These are phyloP conservation scores for Hirtodrosophila duncani DNA, from an alignment of 2,888 invertebrate species.

Conservation along the genomic window DNA sequence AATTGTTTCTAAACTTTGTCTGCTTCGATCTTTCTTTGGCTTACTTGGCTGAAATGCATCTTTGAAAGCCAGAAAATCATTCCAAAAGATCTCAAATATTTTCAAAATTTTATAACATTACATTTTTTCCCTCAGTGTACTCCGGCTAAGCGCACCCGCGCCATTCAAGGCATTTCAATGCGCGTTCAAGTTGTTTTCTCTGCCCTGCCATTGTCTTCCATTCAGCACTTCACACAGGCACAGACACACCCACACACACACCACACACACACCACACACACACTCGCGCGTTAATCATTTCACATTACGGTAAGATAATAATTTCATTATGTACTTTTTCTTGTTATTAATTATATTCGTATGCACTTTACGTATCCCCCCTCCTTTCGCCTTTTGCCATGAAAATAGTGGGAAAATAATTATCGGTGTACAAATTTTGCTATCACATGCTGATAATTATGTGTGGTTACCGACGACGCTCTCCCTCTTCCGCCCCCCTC, in stretches of 20 bases:
- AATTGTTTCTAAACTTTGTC: too few species aligned
- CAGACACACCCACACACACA: slow-evolving; percentile 9
- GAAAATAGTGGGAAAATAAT: slow-evolving; percentile 67
- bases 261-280: slow-evolving; percentile 10
- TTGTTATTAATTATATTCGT: slow-evolving; percentile 68
- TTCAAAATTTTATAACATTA: too few species aligned
- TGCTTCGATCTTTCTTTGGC: too few species aligned
- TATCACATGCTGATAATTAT: slow-evolving; percentile 67
- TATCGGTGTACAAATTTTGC: slow-evolving; percentile 62
- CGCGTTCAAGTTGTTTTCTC: slow-evolving; percentile 41
- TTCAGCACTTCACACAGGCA: slow-evolving; percentile 26
- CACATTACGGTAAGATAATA: slow-evolving; percentile 69
- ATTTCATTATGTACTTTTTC: slow-evolving; percentile 71
- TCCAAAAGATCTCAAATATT: too few species aligned
- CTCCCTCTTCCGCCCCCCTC: background rate
- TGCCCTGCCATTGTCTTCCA: slow-evolving; percentile 46
- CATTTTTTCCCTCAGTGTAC: background rate
- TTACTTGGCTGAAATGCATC: too few species aligned
- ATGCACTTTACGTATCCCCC: too few species aligned
- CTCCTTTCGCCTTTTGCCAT: slow-evolving; percentile 9
- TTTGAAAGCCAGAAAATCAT: too few species aligned
- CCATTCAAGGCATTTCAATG: slow-evolving; percentile 47
- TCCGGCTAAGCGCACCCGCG: background rate
- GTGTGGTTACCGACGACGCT: slow-evolving; percentile 4
- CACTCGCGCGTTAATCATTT: slow-evolving; percentile 55